Conservation (phyloP, 1,140 invertebrate genomes). For the Trialeurodes vaporariorum region DNA sequence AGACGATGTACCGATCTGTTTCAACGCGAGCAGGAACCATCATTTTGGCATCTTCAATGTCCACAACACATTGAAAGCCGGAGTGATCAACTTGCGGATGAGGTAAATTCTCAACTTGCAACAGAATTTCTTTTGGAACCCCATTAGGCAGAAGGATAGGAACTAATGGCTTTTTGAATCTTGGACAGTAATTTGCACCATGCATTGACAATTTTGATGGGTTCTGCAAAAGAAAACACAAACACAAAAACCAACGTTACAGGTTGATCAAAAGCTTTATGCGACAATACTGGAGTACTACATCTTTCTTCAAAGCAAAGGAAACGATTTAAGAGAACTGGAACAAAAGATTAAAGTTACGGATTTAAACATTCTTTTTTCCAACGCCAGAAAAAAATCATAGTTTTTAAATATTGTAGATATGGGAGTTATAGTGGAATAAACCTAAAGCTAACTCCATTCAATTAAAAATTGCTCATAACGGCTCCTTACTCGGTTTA, state of each 20-base stretch:
- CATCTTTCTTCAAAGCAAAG: too few relatives aligned
- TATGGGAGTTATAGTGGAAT: too few relatives aligned
- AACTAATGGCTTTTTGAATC: constrained; percentile 51
- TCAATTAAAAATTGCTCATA: too few relatives aligned
- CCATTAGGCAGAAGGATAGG: constrained; percentile 74
- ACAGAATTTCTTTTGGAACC: constrained; percentile 72
- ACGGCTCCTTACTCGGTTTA: too few relatives aligned
- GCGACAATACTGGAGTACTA: too few relatives aligned
- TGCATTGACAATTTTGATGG: constrained; percentile 56
- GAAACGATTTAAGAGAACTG: not conserved
- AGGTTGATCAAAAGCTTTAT: too few relatives aligned
- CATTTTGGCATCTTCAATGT: constrained; percentile 81
- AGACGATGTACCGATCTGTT: constrained; percentile 67
- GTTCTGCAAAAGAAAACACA: constrained; percentile 41
- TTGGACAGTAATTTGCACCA: constrained; percentile 65
- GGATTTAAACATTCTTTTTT: too few relatives aligned
- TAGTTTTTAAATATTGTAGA: too few relatives aligned
- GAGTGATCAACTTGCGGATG: constrained; percentile 72
- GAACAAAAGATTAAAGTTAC: constrained; percentile 6
- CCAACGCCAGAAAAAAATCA: too few relatives aligned
- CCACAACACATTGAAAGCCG: constrained; percentile 81
- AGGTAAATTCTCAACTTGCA: constrained; percentile 82
- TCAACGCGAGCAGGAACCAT: constrained; percentile 74
- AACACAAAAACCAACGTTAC: not conserved
- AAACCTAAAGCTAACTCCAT: too few relatives aligned